phyloP scores from a whole-genome alignment of 2,888 invertebrate genomes.

The Coleophora deauratella region DNA sequence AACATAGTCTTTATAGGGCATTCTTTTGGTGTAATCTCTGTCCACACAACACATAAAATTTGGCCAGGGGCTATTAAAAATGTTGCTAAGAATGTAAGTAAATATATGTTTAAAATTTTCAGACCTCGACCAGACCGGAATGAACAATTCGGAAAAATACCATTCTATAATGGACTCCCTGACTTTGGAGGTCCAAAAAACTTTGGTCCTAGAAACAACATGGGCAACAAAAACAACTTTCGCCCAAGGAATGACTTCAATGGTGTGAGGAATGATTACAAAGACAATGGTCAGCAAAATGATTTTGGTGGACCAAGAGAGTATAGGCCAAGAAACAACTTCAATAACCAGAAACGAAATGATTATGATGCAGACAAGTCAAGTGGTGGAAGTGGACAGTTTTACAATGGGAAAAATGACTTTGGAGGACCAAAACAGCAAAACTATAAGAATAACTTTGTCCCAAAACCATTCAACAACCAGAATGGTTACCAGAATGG shows the following conservation, averaged over 20 bases:
- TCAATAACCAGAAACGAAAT: constrained; percentile 52
- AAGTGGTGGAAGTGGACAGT: constrained; percentile 54
- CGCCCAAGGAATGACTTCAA: constrained; percentile 66
- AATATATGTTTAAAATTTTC: constrained; percentile 63
- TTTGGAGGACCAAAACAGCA: constrained; percentile 67
- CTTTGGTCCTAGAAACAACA: constrained; percentile 58
- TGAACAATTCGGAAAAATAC: constrained; percentile 77
- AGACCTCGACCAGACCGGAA: constrained; percentile 77
- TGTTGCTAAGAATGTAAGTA: no score
- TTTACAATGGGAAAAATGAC: constrained; percentile 58
- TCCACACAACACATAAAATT: no score
- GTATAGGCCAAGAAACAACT: constrained; percentile 58
- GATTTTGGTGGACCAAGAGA: constrained; percentile 68
- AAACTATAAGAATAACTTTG: constrained; percentile 49
- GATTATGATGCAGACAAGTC: constrained; percentile 53
- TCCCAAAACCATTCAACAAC: constrained; percentile 53
- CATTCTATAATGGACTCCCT: constrained; percentile 53
- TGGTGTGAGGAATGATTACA: constrained; percentile 60
- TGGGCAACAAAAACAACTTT: constrained; percentile 59
- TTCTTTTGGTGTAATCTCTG: no score
- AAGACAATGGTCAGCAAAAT: constrained; percentile 51
- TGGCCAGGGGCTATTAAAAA: no score
- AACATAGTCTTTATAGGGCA: no score
- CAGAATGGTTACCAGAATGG: constrained; percentile 39
- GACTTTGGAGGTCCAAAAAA: constrained; percentile 70